These are phyloP conservation scores for Ophion obscuratus DNA, from an alignment of 2,888 invertebrate species.

Conservation along the genomic window DNA sequence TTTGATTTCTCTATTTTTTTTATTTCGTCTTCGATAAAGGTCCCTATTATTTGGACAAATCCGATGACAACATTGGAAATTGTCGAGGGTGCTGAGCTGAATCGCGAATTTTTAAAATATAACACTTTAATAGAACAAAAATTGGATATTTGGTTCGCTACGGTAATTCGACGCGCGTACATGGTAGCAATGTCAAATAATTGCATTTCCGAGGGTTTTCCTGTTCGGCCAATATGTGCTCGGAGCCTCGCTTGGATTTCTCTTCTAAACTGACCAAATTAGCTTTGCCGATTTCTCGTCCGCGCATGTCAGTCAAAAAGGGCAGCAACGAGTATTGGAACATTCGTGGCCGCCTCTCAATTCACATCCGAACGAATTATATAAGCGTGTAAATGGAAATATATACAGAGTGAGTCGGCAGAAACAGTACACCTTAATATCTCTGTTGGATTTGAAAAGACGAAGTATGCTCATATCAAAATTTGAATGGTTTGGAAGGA, in stretches of 20 bases:
- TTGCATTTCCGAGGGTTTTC: conserved; percentile 27
- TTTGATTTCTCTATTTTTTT: no score
- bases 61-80: neutral
- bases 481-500: no score
- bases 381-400: neutral
- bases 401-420: no score
- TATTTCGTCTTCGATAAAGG: neutral
- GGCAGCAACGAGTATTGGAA: neutral
- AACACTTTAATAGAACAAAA: neutral
- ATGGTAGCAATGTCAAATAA: neutral
- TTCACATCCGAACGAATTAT: neutral
- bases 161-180: neutral
- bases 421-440: no score
- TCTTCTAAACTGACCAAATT: conserved; percentile 49
- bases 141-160: neutral
- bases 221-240: neutral
- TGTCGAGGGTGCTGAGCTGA: neutral
- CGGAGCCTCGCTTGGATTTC: conserved; percentile 5
- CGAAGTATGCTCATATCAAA: no score
- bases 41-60: neutral
- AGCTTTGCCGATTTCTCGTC: conserved; percentile 17
- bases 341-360: neutral
- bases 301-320: conserved; percentile 18
- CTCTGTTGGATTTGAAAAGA: no score
- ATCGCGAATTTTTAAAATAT: neutral